Evolutionary conservation across 2,113 vertebrate species (phyloP).

Genomic region (Perca schrenkii): DNA sequence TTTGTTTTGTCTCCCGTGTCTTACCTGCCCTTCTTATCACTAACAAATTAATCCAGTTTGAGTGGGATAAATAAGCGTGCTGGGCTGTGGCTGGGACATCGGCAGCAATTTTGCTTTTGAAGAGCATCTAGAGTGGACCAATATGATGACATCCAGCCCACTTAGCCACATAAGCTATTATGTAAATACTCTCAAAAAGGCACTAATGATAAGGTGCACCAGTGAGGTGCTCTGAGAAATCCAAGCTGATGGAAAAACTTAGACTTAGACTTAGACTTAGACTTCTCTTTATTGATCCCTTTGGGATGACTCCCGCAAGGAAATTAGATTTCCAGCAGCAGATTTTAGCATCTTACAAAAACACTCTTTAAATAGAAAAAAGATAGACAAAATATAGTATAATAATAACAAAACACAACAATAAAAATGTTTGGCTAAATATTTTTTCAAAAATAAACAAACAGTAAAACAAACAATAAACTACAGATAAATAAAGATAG

Average conservation of each 20-base stretch:
- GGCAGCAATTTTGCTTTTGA: slow-evolving; percentile 26
- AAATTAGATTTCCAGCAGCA: too few species aligned
- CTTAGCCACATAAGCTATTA: slow-evolving; percentile 7
- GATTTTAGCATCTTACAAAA: too few species aligned
- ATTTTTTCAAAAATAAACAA: too few species aligned
- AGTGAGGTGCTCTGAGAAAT: slow-evolving; percentile 24
- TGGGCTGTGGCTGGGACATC: slow-evolving; percentile 19
- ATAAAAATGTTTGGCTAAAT: too few species aligned
- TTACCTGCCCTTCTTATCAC: slow-evolving; percentile 23
- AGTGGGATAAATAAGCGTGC: slow-evolving; percentile 26
- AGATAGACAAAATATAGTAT: too few species aligned
- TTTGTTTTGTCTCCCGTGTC: slow-evolving; percentile 12
- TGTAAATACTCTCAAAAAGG: slow-evolving; percentile 26
- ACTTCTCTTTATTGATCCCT: too few species aligned
- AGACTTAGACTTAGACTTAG: too few species aligned
- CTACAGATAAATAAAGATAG: too few species aligned
- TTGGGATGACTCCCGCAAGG: too few species aligned
- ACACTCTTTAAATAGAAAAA: too few species aligned
- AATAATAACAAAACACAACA: too few species aligned
- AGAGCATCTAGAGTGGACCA: slow-evolving; percentile 32
- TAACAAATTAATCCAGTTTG: slow-evolving; percentile 25
- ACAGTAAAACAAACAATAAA: too few species aligned
- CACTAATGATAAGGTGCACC: neutral
- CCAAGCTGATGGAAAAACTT: slow-evolving; percentile 4
- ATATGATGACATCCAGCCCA: slow-evolving; percentile 3